Evolutionary conservation across 2,113 vertebrate genomes (phyloP).

Genomic region (Catharus minimus): DNA sequence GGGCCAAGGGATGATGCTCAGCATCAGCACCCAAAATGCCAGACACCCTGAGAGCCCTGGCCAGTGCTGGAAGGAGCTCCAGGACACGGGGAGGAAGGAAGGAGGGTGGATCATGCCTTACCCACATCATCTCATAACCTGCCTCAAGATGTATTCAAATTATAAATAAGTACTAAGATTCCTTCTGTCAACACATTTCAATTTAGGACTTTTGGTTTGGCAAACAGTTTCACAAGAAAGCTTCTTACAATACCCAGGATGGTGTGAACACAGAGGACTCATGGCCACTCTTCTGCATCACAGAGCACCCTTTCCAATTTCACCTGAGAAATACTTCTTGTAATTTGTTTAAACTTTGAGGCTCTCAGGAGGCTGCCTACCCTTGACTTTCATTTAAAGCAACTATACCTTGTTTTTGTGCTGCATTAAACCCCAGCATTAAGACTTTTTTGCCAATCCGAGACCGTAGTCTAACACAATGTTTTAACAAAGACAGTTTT

Average conservation of each 20-base stretch:
- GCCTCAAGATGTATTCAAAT: constrained; percentile 63
- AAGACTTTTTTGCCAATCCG: neutral
- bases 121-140: constrained; percentile 16
- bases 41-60: neutral
- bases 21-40: rapidly evolving
- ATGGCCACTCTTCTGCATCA: constrained; percentile 60
- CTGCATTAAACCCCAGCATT: neutral
- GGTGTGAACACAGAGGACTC: constrained; percentile 48
- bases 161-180: constrained; percentile 60
- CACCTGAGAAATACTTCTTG: constrained; percentile 25
- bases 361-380: neutral
- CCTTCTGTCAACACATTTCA: constrained; percentile 75
- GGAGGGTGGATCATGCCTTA: constrained; percentile 11
- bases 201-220: constrained; percentile 63
- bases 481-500: constrained; percentile 21
- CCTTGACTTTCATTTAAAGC: constrained; percentile 27
- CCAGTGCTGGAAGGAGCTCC: neutral
- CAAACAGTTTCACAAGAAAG: constrained; percentile 67
- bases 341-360: constrained; percentile 57
- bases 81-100: neutral
- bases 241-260: constrained; percentile 46
- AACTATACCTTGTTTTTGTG: neutral
- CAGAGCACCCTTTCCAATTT: constrained; percentile 48
- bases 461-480: neutral
- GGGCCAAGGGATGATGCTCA: neutral